Evolutionary conservation across 2,113 vertebrate species (phyloP).

Genomic region (Craseonycteris thonglongyai): DNA sequence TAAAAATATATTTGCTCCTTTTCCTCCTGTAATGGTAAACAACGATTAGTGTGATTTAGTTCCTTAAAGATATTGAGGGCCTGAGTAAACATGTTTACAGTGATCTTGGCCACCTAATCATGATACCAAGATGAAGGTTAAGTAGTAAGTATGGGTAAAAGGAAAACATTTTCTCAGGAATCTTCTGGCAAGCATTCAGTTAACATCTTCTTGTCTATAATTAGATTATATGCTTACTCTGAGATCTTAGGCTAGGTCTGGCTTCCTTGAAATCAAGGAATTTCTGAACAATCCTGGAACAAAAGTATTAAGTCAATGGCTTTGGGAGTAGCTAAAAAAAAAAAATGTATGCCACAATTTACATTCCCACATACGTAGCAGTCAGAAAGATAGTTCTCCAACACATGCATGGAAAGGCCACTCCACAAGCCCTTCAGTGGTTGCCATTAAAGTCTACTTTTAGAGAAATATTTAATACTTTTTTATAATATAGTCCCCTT

Average conservation of each 20-base stretch:
- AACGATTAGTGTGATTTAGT: neutral
- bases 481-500: neutral
- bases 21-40: neutral
- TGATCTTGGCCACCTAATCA: neutral
- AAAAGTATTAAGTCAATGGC: neutral
- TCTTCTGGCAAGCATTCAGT: neutral
- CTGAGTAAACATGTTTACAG: neutral
- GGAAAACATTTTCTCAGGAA: neutral
- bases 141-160: neutral
- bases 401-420: neutral
- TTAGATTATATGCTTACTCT: neutral
- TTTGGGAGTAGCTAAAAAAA: neutral
- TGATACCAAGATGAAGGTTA: neutral
- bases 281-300: neutral
- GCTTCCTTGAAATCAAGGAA: neutral
- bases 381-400: neutral
- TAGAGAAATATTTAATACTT: neutral
- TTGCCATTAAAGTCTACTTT: neutral
- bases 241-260: neutral
- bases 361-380: neutral
- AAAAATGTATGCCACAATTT: neutral
- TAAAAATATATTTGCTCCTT: neutral
- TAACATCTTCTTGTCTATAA: neutral
- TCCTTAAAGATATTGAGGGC: neutral
- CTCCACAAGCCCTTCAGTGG: neutral